phyloP scores from a whole-genome alignment of 2,113 vertebrate genomes.

The Oenanthe oenanthe region DNA sequence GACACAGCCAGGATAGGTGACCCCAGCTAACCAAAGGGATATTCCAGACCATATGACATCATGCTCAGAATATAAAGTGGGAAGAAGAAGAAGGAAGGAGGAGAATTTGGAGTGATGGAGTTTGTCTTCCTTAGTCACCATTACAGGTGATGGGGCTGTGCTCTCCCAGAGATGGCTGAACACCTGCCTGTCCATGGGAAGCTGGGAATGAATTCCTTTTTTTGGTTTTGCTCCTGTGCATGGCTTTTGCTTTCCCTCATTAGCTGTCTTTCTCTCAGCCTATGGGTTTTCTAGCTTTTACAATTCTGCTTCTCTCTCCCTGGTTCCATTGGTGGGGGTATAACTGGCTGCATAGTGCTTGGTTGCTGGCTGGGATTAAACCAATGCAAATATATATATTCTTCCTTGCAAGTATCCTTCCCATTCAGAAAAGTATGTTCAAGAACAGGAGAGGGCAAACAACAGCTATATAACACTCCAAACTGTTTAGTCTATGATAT shows the following conservation, averaged over 20 bases:
- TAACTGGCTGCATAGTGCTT: background rate
- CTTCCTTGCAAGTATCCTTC: background rate
- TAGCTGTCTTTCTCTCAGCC: background rate
- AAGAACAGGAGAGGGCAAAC: background rate
- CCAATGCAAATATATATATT: background rate
- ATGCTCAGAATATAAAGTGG: background rate
- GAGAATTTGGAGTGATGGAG: background rate
- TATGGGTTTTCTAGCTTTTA: background rate
- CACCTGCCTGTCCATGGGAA: background rate
- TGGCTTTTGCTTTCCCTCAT: background rate
- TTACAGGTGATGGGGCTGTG: accelerated
- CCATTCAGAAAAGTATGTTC: background rate
- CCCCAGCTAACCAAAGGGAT: background rate
- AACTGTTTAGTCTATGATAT: background rate
- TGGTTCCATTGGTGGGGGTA: background rate
- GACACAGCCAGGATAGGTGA: background rate
- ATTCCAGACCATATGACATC: background rate
- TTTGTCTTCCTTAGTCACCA: background rate
- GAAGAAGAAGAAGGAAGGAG: background rate
- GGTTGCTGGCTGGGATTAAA: background rate
- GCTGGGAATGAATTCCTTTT: background rate
- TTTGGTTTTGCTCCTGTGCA: background rate
- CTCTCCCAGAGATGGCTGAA: background rate
- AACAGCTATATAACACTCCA: background rate
- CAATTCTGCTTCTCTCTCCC: background rate